Evolutionary conservation across 2,797 vertebrate genomes (phyloP).

Genomic region (Chelonia mydas): DNA sequence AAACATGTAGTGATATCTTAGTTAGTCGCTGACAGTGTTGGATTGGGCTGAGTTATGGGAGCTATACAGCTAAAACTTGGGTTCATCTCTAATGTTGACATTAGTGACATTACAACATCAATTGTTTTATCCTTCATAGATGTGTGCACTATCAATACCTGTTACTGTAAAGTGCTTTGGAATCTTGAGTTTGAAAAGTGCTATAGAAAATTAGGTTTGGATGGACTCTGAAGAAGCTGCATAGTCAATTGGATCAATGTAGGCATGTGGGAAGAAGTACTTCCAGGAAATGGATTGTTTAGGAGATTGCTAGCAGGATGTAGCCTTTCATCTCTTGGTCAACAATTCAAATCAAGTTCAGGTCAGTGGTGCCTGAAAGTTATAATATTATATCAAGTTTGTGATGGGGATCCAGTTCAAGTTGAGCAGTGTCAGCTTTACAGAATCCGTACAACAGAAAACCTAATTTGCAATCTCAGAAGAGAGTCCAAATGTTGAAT

Average conservation of each 20-base stretch:
- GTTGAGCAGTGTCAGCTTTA: not conserved
- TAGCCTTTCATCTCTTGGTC: not conserved
- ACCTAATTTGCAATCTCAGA: not conserved
- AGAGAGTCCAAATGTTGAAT: not conserved
- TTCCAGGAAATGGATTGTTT: not conserved
- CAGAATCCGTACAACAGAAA: not conserved
- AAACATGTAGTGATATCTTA: not conserved
- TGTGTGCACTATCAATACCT: not conserved
- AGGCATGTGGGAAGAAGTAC: not conserved
- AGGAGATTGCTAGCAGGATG: not conserved
- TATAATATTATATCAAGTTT: not conserved
- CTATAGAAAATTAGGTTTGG: not conserved
- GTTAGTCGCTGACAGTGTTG: not conserved
- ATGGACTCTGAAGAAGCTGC: not conserved
- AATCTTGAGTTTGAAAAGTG: not conserved
- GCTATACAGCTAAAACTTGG: not conserved
- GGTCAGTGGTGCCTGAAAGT: not conserved
- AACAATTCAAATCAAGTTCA: not conserved
- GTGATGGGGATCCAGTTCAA: not conserved
- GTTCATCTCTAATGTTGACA: not conserved
- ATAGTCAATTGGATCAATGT: not conserved
- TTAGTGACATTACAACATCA: not conserved
- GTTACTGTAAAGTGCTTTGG: fast-evolving
- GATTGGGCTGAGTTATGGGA: not conserved
- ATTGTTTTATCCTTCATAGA: not conserved